Evolutionary conservation across 2,113 vertebrate genomes (phyloP), one percentile per base, ranked within the genome.

Genomic region (Orcinus orca): DNA sequence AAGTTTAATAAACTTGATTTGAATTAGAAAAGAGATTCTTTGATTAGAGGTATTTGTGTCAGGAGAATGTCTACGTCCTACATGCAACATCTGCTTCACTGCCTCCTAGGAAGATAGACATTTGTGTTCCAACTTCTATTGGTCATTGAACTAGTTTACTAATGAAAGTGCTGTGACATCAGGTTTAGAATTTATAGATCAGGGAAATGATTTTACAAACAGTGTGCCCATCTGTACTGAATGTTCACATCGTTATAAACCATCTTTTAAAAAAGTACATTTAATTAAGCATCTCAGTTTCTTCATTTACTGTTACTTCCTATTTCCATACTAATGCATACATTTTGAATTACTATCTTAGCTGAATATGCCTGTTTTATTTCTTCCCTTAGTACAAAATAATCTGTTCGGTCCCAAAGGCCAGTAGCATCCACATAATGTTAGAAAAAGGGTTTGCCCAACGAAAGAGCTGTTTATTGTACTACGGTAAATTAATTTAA

Each of bases 1-100:
- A 67, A 41, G 26, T 90, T 84, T 96, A 88, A 90, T 79, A 74
- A 93, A 20, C 33, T 96, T 97, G 58, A 65, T 97, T 93, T 96
- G 47, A 93, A 95, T 93, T 93, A 93, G 53, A 93, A 96, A 93
- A 88, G 50, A 74, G 17, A 71, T 63, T 94, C n/a, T 95, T 96
- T 94, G 68, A 25, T 77, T 31, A 82, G 36, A 97, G 38, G 53
- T 38, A 71, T 88, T 97, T 41, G 38, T 79, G 50, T 65, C 38
- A 80, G 53, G 47, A 88, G 63, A 62, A 71, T 73, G n/a, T 71
- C 25, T 88, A 92, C 71, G 55, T 80, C n/a, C 7, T 67, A 58
- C 9, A 58, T 2, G 6, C 10, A 82, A 68, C 73, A 68, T 29
- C n/a, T 93, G 73, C 8, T 82, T 95, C 21, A 60, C 63, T 82